Conservation (phyloP, 2,888 invertebrate species). For the Conistra vaccinii region DNA sequence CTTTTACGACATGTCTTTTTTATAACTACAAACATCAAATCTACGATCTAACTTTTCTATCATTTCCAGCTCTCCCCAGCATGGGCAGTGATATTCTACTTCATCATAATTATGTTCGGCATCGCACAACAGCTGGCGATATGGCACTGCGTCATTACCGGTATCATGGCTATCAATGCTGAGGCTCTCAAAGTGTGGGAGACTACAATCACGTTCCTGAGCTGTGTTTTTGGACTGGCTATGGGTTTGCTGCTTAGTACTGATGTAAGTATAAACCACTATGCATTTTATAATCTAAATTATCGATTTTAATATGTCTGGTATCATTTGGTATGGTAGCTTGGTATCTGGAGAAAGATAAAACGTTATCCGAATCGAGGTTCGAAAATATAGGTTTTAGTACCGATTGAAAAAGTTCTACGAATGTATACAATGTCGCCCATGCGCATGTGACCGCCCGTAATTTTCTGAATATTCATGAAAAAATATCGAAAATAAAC, state of each 20-base stretch:
- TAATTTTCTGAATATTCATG: too few species aligned
- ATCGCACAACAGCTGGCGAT: constrained; percentile 97
- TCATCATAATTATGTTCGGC: constrained; percentile 96
- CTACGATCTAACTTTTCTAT: neutral
- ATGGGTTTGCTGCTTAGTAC: constrained; percentile 96
- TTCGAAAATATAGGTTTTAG: neutral
- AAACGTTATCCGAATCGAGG: too few species aligned
- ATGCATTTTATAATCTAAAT: too few species aligned
- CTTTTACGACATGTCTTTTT: neutral
- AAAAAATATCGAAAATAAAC: too few species aligned
- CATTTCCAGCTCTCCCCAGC: constrained; percentile 94
- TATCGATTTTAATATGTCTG: too few species aligned
- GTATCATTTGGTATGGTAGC: too few species aligned
- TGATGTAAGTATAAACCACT: constrained; percentile 91
- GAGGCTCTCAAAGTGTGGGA: constrained; percentile 94
- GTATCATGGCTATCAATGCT: constrained; percentile 95
- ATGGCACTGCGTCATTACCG: constrained; percentile 97
- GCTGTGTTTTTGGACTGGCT: constrained; percentile 95
- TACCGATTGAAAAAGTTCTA: neutral
- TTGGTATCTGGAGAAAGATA: neutral
- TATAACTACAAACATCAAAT: neutral
- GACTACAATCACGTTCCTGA: constrained; percentile 95
- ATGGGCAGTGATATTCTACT: constrained; percentile 97
- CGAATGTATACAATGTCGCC: too few species aligned
- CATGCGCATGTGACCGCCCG: too few species aligned